Percentiles rank a stretch among this genome's conserved stretches.
Conservation (phyloP, 1,140 invertebrate genomes). For the Varroa destructor region DNA sequence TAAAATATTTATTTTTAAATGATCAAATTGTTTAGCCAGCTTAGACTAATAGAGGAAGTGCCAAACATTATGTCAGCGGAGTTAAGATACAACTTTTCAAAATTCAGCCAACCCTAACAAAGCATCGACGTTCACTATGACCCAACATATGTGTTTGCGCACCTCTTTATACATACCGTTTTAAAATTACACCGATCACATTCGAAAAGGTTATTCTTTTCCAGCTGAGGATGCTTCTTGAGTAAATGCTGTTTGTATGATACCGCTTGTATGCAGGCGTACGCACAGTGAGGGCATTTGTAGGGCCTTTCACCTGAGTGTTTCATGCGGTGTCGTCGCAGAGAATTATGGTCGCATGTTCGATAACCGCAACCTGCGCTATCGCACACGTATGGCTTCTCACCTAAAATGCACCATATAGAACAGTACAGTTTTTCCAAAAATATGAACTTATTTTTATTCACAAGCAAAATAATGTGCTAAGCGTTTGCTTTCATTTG, state of each 20-base stretch:
- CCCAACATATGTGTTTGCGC: no score
- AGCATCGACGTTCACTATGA: no score
- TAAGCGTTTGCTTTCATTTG: background rate
- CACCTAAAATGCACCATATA: slow-evolving; percentile 35
- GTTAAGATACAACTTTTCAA: no score
- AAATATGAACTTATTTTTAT: background rate
- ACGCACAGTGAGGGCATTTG: slow-evolving; percentile 54
- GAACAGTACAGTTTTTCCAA: no score
- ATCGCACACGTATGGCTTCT: slow-evolving; percentile 66
- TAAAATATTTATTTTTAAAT: no score
- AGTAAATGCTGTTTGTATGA: slow-evolving; percentile 54
- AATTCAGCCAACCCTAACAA: no score
- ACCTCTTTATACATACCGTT: slow-evolving; percentile 5
- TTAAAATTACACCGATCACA: slow-evolving; percentile 18
- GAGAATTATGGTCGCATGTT: slow-evolving; percentile 63
- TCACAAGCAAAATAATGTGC: slow-evolving; percentile 27
- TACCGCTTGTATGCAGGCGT: slow-evolving; percentile 51
- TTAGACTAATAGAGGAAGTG: no score
- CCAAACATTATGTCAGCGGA: no score
- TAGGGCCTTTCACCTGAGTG: slow-evolving; percentile 61
- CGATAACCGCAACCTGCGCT: slow-evolving; percentile 52
- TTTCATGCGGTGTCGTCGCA: slow-evolving; percentile 59
- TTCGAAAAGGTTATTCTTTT: slow-evolving; percentile 30
- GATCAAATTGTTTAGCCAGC: no score
- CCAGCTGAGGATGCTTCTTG: slow-evolving; percentile 49